A percentile compares a stretch with the other conserved stretches of the same genome.
Conservation (phyloP, 2,797 vertebrate genomes). For the Eutrigla gurnardus region DNA sequence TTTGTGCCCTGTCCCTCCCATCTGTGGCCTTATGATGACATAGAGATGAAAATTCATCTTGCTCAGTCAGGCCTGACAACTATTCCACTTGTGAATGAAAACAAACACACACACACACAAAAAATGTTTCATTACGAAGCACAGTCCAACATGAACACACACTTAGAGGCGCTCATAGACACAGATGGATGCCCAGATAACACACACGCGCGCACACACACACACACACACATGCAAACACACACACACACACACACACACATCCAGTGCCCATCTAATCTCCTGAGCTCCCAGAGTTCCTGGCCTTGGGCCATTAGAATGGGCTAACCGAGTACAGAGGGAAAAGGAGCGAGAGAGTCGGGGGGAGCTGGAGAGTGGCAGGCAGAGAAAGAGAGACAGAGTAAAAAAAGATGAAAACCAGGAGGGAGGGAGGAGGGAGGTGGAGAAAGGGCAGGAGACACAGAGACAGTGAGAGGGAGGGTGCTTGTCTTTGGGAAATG, state of each 20-base stretch:
- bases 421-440: conserved; percentile 24
- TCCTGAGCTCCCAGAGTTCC: conserved; percentile 72
- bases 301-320: conserved; percentile 77
- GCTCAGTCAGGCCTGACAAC: conserved; percentile 61
- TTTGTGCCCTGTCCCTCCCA: conserved; percentile 53
- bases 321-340: conserved; percentile 63
- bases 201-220: conserved; percentile 18
- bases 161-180: conserved; percentile 17
- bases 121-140: conserved; percentile 35
- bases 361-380: not conserved
- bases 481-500: conserved; percentile 89
- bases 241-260: conserved; percentile 28
- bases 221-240: conserved; percentile 19
- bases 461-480: conserved; percentile 67
- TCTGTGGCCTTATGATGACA: conserved; percentile 64
- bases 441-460: conserved; percentile 48
- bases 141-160: conserved; percentile 19
- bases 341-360: conserved; percentile 29
- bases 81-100: conserved; percentile 53
- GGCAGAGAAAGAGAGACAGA: conserved; percentile 15
- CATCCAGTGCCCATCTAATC: conserved; percentile 69
- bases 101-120: not conserved
- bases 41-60: conserved; percentile 58
- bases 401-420: conserved; percentile 31
- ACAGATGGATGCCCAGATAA: conserved; percentile 48